Evolutionary conservation across 2,113 vertebrate species (phyloP), one percentile per base, ranked within the genome.

Genomic region (Butorides virescens): DNA sequence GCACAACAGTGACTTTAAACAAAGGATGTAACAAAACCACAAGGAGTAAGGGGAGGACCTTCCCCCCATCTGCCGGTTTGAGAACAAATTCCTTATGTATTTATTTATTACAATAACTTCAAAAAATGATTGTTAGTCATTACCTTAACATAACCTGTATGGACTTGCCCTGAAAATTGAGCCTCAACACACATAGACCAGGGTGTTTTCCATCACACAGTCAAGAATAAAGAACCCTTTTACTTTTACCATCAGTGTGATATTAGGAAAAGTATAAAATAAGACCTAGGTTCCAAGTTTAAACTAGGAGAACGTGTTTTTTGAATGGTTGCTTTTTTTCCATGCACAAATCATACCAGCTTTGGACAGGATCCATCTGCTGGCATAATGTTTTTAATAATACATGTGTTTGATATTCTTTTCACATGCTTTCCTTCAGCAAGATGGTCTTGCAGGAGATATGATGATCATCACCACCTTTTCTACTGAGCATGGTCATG

Each of bases 281-380:
- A 88, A 91, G 82, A 78, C 11, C 15, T 61, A 30, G 76, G 32
- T 96, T 88, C 25, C 89, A 82, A 86, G 37, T 70, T 94, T 90
- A 52, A 86, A 95, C 29, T 19, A 39, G 23, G 50, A 72, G 50
- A 86, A 86, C 73, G 27, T 10, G 18, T 88, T 96, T 84, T 79
- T 52, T 80, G n/a, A 32, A 32, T 52, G 22, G 81, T 92, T 93
- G 53, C 11, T 12, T 36, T 80, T 87, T 86, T 83, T 30, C 34
- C 19, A 2, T 63, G 42, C 1, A 13, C 58, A 88, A 93, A 46
- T 94, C 46, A 52, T 22, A n/a, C 42, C 14, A 61, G 14, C 68
- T 94, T 93, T 55, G 52, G 95, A 80, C 70, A 94, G 81, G 62
- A 97, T 44, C 65, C 87, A 78, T 96, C 88, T 95, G 78, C 78